These are phyloP conservation scores for Eupithecia pulchellata DNA, from an alignment of 2,888 invertebrate species.

Conservation along the genomic window DNA sequence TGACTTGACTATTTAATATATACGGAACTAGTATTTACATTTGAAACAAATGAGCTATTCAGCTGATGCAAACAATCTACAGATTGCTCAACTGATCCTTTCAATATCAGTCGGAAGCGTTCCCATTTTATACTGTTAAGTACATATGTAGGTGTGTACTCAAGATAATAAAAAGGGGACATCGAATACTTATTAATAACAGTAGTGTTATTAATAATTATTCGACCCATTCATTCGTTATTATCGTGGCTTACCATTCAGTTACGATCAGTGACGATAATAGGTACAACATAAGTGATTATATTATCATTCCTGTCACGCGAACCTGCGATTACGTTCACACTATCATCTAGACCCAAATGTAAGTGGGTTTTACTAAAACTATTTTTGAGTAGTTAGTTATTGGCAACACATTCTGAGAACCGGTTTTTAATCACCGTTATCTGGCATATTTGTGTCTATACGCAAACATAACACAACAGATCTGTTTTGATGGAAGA, in stretches of 20 bases:
- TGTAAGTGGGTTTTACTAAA: neutral
- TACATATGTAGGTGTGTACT: no score
- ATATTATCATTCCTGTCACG: neutral
- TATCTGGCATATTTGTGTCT: constrained; percentile 30
- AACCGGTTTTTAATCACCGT: constrained; percentile 29
- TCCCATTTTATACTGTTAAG: no score
- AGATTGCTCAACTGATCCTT: no score
- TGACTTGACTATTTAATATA: no score
- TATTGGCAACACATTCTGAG: constrained; percentile 1
- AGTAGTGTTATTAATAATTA: no score
- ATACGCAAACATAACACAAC: constrained; percentile 21
- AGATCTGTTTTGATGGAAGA: constrained; percentile 5
- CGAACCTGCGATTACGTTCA: neutral
- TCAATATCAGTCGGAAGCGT: no score
- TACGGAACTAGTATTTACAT: no score
- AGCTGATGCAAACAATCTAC: no score
- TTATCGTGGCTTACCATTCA: neutral
- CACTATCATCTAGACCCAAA: neutral
- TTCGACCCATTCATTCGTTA: no score
- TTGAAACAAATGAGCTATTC: no score
- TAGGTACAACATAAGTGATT: neutral
- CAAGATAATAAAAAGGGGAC: no score
- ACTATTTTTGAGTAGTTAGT: neutral
- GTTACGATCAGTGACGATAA: neutral
- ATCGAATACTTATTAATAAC: no score